Percentiles rank a stretch among this genome's conserved stretches.
phyloP scores from a whole-genome alignment of 2,113 vertebrate species.

The Phyllopteryx taeniolatus region DNA sequence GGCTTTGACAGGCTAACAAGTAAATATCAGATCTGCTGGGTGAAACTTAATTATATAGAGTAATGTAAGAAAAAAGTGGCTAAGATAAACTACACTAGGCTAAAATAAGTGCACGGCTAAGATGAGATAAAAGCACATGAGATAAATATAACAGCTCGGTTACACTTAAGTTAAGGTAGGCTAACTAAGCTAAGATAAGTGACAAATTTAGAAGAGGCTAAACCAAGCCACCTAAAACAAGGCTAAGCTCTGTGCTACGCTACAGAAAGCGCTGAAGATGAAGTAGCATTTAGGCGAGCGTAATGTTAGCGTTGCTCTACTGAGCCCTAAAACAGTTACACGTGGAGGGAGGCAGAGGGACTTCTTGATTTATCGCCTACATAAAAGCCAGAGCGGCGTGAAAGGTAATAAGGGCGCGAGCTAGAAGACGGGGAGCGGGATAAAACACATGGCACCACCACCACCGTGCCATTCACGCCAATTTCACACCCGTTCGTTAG shows the following conservation, averaged over 20 bases:
- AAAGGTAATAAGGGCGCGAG: constrained; percentile 30
- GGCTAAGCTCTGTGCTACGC: not conserved
- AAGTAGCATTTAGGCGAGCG: constrained; percentile 15
- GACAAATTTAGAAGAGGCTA: not conserved
- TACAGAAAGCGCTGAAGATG: not conserved
- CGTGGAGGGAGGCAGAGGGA: constrained; percentile 36
- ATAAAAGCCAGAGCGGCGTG: constrained; percentile 57
- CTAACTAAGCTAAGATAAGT: not conserved
- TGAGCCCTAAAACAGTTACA: constrained; percentile 61
- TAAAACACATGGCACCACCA: constrained; percentile 14
- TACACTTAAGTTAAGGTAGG: not conserved
- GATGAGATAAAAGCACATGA: not conserved
- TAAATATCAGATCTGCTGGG: too few species aligned
- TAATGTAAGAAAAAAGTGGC: too few species aligned
- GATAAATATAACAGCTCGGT: not conserved
- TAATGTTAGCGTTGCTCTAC: constrained; percentile 27
- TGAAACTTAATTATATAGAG: too few species aligned
- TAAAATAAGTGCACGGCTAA: not conserved
- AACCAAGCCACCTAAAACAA: not conserved
- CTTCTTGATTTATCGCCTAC: constrained; percentile 60
- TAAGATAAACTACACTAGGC: not conserved
- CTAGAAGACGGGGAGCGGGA: constrained; percentile 46
- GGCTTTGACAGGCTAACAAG: too few species aligned
- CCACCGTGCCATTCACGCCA: not conserved
- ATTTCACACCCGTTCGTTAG: constrained; percentile 33